Percentiles rank a stretch among this genome's conserved stretches.
Evolutionary conservation across 2,797 vertebrate species (phyloP).

Genomic region (Pygocentrus nattereri): DNA sequence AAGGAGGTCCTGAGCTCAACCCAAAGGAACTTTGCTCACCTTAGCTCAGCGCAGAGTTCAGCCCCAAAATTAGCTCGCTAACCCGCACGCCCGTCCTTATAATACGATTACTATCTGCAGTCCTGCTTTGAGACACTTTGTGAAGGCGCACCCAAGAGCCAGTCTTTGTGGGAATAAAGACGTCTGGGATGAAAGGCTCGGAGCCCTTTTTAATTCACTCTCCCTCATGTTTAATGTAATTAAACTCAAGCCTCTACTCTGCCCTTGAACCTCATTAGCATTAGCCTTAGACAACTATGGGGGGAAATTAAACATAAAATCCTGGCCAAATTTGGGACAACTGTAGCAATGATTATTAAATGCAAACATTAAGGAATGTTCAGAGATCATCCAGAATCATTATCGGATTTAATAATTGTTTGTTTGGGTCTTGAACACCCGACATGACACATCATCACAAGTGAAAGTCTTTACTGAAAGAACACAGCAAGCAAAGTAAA

Average conservation of each 20-base stretch:
- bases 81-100: not conserved
- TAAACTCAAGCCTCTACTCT: not conserved
- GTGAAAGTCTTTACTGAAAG: too few relatives aligned
- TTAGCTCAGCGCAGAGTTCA: not conserved
- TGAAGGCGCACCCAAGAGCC: not conserved
- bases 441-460: too few relatives aligned
- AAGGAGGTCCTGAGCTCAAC: not conserved
- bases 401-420: too few relatives aligned
- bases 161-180: not conserved
- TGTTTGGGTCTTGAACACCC: too few relatives aligned
- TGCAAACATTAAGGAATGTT: too few relatives aligned
- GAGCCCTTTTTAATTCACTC: not conserved
- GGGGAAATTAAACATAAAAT: not conserved
- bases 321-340: not conserved
- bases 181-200: not conserved
- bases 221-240: not conserved
- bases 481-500: too few relatives aligned
- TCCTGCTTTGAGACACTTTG: not conserved
- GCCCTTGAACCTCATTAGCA: not conserved
- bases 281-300: not conserved
- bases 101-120: not conserved
- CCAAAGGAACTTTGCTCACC: not conserved
- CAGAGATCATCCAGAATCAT: too few relatives aligned
- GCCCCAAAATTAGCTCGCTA: not conserved
- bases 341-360: too few relatives aligned